Percentiles rank a stretch among this genome's conserved stretches.
phyloP scores from a whole-genome alignment of 2,888 invertebrate genomes.

The Drosophila meridiana region DNA sequence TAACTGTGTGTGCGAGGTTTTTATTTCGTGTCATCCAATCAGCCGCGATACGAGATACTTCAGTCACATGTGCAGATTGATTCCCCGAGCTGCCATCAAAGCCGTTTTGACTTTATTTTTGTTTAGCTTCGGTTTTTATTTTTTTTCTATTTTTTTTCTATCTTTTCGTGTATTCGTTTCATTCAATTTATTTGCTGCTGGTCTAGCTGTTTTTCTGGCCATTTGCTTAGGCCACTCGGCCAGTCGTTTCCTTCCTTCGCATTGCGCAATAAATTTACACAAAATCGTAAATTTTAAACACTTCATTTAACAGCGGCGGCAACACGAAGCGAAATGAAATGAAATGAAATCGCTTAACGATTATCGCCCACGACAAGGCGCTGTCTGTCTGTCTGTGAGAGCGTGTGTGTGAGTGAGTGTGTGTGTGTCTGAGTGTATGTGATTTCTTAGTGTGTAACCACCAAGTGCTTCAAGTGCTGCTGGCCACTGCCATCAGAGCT shows the following conservation, averaged over 20 bases:
- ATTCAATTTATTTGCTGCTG: constrained; percentile 31
- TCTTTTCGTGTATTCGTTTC: constrained; percentile 6
- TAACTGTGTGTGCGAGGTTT: constrained; percentile 41
- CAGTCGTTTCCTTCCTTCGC: constrained; percentile 15
- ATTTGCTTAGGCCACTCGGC: constrained; percentile 13
- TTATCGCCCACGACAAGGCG: constrained; percentile 46
- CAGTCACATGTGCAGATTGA: constrained; percentile 61
- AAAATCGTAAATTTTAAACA: constrained; percentile 73
- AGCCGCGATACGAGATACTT: constrained; percentile 42
- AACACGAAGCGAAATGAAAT: constrained; percentile 35
- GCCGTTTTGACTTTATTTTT: constrained; percentile 41
- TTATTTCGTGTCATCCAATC: constrained; percentile 72
- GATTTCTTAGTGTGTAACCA: constrained; percentile 32
- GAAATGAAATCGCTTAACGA: constrained; percentile 54
- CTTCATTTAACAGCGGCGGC: constrained; percentile 64
- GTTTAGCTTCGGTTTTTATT: constrained; percentile 3
- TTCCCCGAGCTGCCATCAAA: constrained; percentile 60
- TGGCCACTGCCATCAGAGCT: constrained; percentile 16
- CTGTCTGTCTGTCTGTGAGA: constrained; percentile 16
- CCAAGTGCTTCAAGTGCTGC: constrained; percentile 9
- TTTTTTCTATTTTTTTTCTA: not conserved
- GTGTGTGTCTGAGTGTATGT: constrained; percentile 2
- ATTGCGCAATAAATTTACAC: constrained; percentile 63
- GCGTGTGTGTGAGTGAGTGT: not conserved
- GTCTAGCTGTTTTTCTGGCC: constrained; percentile 19